Evolutionary conservation across 2,888 invertebrate species (phyloP).

Genomic region (Amphimallon solstitiale): DNA sequence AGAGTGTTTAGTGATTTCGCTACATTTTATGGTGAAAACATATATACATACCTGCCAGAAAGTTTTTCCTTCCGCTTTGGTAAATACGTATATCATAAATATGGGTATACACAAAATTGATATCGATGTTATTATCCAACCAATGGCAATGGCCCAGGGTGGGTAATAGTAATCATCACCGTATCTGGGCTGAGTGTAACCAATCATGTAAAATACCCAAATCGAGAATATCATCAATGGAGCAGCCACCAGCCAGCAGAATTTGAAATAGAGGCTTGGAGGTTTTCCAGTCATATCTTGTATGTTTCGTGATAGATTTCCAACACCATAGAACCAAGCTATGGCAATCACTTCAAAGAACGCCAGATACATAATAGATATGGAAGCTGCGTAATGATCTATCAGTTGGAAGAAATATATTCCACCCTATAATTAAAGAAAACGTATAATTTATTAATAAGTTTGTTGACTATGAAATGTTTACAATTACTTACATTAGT

Average conservation of each 20-base stretch:
- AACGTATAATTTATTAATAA: slow-evolving; percentile 31
- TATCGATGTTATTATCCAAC: slow-evolving; percentile 86
- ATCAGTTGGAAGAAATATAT: slow-evolving; percentile 92
- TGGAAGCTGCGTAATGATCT: slow-evolving; percentile 93
- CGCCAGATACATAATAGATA: slow-evolving; percentile 90
- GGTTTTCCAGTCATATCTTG: slow-evolving; percentile 88
- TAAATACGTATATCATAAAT: slow-evolving; percentile 78
- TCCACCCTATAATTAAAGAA: slow-evolving; percentile 73
- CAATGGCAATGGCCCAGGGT: slow-evolving; percentile 84
- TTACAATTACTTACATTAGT: slow-evolving; percentile 79
- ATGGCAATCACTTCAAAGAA: slow-evolving; percentile 94
- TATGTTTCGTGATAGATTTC: slow-evolving; percentile 81
- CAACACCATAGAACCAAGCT: slow-evolving; percentile 91
- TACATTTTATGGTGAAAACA: neutral
- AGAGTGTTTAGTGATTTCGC: too few species aligned
- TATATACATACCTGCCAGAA: slow-evolving; percentile 73
- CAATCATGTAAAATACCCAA: slow-evolving; percentile 89
- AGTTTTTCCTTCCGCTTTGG: slow-evolving; percentile 76
- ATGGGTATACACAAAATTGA: slow-evolving; percentile 88
- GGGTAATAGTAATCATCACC: slow-evolving; percentile 79
- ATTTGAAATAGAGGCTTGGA: slow-evolving; percentile 83
- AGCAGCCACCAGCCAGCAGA: slow-evolving; percentile 86
- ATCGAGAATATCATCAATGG: slow-evolving; percentile 85
- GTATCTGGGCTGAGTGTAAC: slow-evolving; percentile 87
- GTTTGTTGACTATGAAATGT: too few species aligned